These are phyloP conservation scores for Phortica okadai DNA, from an alignment of 2,888 invertebrate genomes.

Conservation along the genomic window DNA sequence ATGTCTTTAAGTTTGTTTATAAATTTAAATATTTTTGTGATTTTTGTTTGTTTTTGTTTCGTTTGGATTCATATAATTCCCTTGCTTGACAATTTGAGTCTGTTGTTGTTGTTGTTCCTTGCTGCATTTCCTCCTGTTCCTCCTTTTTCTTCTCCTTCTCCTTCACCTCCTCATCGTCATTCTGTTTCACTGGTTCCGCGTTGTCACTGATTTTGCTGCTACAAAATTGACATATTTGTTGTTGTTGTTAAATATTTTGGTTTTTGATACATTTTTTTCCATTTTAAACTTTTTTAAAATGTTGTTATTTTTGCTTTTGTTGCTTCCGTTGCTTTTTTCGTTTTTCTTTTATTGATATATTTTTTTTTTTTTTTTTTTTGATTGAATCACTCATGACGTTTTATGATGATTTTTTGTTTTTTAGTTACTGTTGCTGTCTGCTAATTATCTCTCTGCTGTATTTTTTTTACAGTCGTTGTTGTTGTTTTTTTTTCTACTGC, in stretches of 20 bases:
- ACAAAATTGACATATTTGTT: no score
- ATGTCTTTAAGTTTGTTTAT: no score
- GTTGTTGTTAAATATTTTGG: slow-evolving; percentile 31
- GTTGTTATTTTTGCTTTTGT: slow-evolving; percentile 33
- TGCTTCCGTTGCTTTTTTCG: not conserved
- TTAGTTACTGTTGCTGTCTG: not conserved
- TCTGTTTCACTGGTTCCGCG: no score
- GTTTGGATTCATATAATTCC: no score
- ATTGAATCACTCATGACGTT: not conserved
- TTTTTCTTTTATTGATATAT: not conserved
- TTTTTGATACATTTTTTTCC: slow-evolving; percentile 19
- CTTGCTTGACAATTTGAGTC: not conserved
- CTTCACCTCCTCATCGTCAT: no score
- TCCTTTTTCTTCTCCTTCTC: no score
- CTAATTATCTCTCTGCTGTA: slow-evolving; percentile 40
- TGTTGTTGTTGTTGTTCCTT: slow-evolving; percentile 19
- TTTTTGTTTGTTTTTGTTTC: not conserved
- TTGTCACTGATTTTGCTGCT: no score
- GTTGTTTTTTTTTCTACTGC: slow-evolving; percentile 35
- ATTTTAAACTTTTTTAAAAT: slow-evolving; percentile 39
- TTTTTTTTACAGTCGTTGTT: slow-evolving; percentile 37
- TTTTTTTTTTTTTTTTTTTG: not conserved
- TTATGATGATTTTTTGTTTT: not conserved
- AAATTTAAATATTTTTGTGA: not conserved
- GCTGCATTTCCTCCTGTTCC: no score